Evolutionary conservation across 2,113 vertebrate species (phyloP).

Genomic region (Paraplagusia blochii): DNA sequence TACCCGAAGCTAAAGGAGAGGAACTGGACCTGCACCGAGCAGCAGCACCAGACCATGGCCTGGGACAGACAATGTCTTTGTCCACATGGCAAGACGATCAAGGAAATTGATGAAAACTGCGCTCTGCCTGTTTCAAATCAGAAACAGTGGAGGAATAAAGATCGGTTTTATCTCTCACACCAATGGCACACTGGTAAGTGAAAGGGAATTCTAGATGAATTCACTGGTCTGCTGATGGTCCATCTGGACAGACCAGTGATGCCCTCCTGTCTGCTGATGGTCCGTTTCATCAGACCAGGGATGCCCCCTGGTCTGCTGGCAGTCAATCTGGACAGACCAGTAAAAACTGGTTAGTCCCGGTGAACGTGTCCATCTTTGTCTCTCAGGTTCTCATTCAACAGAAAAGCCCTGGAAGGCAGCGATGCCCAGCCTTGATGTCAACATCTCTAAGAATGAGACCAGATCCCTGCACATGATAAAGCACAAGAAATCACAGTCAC

Average conservation of each 20-base stretch:
- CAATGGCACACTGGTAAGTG: conserved; percentile 55
- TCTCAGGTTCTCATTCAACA: conserved; percentile 6
- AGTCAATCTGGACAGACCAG: too few species aligned
- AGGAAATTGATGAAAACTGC: conserved; percentile 54
- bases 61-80: conserved; percentile 33
- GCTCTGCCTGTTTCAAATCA: neutral
- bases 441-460: conserved; percentile 41
- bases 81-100: conserved; percentile 36
- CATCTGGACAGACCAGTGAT: too few species aligned
- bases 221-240: too few species aligned
- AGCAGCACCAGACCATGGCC: neutral
- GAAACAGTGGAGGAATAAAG: conserved; percentile 41
- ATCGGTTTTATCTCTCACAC: conserved; percentile 31
- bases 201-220: neutral
- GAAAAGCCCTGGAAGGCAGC: conserved; percentile 51
- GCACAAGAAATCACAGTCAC: conserved; percentile 58
- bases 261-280: too few species aligned
- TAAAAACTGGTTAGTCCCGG: too few species aligned
- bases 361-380: neutral
- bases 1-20: conserved; percentile 50
- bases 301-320: too few species aligned
- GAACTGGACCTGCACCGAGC: conserved; percentile 43
- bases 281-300: too few species aligned
- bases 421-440: conserved; percentile 7
- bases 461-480: conserved; percentile 53